phyloP scores from a whole-genome alignment of 92 coral and sea anemone genomes.

The Epizoanthus illoricatus region DNA sequence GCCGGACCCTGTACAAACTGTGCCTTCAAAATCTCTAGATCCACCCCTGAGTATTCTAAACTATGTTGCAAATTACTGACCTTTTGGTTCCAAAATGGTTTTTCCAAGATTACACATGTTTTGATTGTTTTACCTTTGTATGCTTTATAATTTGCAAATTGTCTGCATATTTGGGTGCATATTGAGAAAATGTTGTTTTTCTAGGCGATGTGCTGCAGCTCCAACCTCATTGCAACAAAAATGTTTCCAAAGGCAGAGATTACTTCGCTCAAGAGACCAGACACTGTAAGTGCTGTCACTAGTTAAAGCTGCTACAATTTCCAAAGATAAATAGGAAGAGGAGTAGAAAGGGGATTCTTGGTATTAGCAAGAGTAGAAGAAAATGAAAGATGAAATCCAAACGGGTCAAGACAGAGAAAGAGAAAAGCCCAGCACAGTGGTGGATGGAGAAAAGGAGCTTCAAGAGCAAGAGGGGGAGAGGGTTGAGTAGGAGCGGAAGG shows the following conservation, averaged over 20 bases:
- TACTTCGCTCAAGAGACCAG: slow-evolving; percentile 81
- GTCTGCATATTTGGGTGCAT: too few relatives aligned
- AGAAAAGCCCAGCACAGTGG: background rate
- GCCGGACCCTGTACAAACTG: too few relatives aligned
- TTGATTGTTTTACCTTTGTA: too few relatives aligned
- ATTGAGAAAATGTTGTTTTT: background rate
- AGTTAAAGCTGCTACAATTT: background rate
- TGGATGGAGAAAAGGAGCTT: background rate
- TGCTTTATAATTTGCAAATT: too few relatives aligned
- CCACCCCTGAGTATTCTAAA: too few relatives aligned
- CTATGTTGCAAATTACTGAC: too few relatives aligned
- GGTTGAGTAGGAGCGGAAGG: too few relatives aligned
- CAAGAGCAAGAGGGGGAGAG: too few relatives aligned
- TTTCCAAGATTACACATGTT: background rate
- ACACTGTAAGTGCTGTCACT: slow-evolving; percentile 64
- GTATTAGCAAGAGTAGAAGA: background rate
- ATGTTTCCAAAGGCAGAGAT: slow-evolving; percentile 87
- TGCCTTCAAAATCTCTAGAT: too few relatives aligned
- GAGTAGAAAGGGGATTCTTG: background rate
- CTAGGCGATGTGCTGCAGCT: slow-evolving; percentile 95
- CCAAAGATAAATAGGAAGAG: background rate
- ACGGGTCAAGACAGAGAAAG: background rate
- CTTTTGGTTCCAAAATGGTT: too few relatives aligned
- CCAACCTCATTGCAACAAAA: slow-evolving; percentile 79
- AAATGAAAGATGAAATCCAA: background rate